A percentile compares a stretch with the other conserved stretches of the same genome.
Evolutionary conservation across 2,113 vertebrate genomes (phyloP).

Genomic region (Ascaphus truei): DNA sequence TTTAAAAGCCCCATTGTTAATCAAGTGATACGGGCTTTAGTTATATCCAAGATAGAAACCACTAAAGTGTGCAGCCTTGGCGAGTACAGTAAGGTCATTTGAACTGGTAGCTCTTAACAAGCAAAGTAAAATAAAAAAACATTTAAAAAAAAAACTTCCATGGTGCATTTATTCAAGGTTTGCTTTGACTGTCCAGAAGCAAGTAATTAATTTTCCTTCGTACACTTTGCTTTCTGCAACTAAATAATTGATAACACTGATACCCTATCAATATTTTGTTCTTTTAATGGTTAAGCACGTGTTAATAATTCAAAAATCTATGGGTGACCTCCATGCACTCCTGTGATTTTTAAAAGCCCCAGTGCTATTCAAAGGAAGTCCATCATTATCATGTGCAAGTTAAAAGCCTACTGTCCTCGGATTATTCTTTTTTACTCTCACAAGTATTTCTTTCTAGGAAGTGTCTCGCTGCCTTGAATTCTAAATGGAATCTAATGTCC

Average conservation of each 20-base stretch:
- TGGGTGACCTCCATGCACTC: slow-evolving; percentile 63
- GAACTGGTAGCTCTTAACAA: slow-evolving; percentile 43
- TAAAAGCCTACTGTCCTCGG: slow-evolving; percentile 61
- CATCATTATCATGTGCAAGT: slow-evolving; percentile 49
- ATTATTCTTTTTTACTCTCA: neutral
- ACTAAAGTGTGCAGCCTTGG: neutral
- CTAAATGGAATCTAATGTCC: slow-evolving; percentile 51
- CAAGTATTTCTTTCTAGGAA: slow-evolving; percentile 34
- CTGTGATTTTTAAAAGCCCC: slow-evolving; percentile 61
- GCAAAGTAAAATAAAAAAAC: slow-evolving; percentile 44
- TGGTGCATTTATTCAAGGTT: slow-evolving; percentile 50
- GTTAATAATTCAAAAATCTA: slow-evolving; percentile 92
- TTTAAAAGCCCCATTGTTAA: slow-evolving; percentile 3
- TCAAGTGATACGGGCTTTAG: slow-evolving; percentile 7
- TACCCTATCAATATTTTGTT: slow-evolving; percentile 83
- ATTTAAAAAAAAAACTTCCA: slow-evolving; percentile 37
- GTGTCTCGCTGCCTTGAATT: slow-evolving; percentile 26
- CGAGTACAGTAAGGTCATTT: slow-evolving; percentile 10
- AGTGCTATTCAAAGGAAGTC: slow-evolving; percentile 59
- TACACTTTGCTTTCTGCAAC: slow-evolving; percentile 65
- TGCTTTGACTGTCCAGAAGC: slow-evolving; percentile 32
- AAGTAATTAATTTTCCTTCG: slow-evolving; percentile 57
- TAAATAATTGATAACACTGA: slow-evolving; percentile 91
- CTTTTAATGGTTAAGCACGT: slow-evolving; percentile 81
- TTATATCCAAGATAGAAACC: neutral